Evolutionary conservation across 2,113 vertebrate genomes (phyloP).

Genomic region (Carassius carassius): DNA sequence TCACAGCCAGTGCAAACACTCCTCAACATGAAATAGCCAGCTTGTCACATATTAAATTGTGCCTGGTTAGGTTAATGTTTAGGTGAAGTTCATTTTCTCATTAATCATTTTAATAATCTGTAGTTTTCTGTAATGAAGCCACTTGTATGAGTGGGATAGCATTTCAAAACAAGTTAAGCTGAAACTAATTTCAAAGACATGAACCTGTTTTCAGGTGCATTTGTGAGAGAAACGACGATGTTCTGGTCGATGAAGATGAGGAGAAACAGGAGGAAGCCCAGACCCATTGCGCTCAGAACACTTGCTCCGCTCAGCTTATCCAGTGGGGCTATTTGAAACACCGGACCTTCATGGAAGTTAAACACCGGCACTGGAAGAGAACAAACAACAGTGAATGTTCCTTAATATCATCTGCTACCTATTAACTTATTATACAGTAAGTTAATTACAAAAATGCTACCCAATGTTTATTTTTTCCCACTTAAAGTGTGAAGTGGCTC

Average conservation of each 20-base stretch:
- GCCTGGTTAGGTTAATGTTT: background rate
- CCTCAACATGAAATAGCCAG: background rate
- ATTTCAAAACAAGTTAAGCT: background rate
- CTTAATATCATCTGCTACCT: background rate
- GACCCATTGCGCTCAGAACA: slow-evolving; percentile 88
- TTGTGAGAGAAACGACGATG: slow-evolving; percentile 91
- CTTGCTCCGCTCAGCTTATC: slow-evolving; percentile 82
- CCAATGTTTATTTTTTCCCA: background rate
- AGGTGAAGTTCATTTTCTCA: background rate
- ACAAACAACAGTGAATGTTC: background rate
- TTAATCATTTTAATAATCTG: background rate
- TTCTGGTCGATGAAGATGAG: slow-evolving; percentile 99
- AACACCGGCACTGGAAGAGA: slow-evolving; percentile 87
- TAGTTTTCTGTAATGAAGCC: background rate
- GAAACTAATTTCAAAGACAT: background rate
- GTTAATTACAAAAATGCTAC: background rate
- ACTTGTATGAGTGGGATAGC: background rate
- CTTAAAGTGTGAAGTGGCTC: background rate
- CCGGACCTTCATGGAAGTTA: slow-evolving; percentile 83
- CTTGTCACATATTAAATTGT: background rate
- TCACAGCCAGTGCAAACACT: background rate
- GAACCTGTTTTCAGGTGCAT: slow-evolving; percentile 94
- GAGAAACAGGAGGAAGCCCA: slow-evolving; percentile 93
- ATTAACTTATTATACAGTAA: background rate
- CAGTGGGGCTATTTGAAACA: slow-evolving; percentile 86